Evolutionary conservation across 2,888 invertebrate species (phyloP).

Genomic region (Dichetophora obliterata): DNA sequence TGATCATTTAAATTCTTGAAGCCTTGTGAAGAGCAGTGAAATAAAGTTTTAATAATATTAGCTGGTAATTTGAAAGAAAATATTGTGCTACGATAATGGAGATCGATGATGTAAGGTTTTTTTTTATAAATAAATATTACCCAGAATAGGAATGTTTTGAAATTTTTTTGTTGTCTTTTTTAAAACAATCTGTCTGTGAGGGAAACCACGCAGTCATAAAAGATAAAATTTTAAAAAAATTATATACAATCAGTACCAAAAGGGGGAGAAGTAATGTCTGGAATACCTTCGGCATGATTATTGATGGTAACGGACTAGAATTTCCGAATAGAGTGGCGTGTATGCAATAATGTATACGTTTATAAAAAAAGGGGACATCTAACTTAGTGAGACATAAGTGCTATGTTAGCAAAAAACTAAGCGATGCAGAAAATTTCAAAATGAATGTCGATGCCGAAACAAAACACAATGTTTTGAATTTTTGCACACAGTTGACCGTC

Average conservation of each 20-base stretch:
- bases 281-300: neutral
- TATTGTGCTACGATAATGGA: too few species aligned
- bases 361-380: neutral
- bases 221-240: neutral
- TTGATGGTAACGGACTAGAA: neutral
- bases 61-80: too few species aligned
- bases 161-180: too few species aligned
- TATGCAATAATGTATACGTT: neutral
- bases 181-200: too few species aligned
- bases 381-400: conserved; percentile 37
- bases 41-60: too few species aligned
- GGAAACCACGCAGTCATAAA: neutral
- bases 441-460: conserved; percentile 33
- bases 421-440: neutral
- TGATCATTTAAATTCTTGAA: too few species aligned
- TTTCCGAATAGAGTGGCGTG: neutral
- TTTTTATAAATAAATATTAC: too few species aligned
- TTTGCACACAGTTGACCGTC: conserved; percentile 45
- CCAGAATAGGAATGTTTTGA: too few species aligned
- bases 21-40: too few species aligned
- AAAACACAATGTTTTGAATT: conserved; percentile 24
- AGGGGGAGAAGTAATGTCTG: neutral
- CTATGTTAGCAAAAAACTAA: conserved; percentile 5
- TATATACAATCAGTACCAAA: neutral
- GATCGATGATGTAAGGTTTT: too few species aligned